These are phyloP conservation scores for Corythoichthys haematopterus DNA, from an alignment of 2,113 vertebrate species.

Conservation along the genomic window DNA sequence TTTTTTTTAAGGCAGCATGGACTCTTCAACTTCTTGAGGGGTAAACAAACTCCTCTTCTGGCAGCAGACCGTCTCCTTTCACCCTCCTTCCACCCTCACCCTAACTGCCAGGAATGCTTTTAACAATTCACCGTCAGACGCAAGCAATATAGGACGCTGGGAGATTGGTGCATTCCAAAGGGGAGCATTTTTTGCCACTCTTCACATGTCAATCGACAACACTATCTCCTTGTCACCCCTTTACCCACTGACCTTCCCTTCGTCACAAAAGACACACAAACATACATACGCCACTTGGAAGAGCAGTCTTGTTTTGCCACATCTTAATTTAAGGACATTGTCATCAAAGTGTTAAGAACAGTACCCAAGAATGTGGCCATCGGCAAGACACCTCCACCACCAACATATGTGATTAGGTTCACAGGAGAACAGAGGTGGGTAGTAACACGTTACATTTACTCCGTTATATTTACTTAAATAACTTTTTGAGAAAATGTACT, in stretches of 20 bases:
- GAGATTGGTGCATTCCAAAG: constrained; percentile 72
- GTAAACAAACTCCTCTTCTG: constrained; percentile 55
- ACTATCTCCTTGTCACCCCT: constrained; percentile 68
- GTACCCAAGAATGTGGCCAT: constrained; percentile 59
- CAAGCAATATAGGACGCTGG: constrained; percentile 56
- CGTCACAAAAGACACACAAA: constrained; percentile 47
- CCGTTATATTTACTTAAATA: too few species aligned
- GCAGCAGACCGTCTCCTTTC: constrained; percentile 49
- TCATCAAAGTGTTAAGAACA: constrained; percentile 68
- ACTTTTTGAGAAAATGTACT: too few species aligned
- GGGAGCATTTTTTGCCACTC: constrained; percentile 64
- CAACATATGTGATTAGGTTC: constrained; percentile 62
- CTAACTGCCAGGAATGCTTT: constrained; percentile 71
- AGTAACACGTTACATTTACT: too few species aligned
- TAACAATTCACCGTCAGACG: constrained; percentile 61
- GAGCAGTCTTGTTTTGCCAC: constrained; percentile 26
- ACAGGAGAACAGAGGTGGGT: too few species aligned
- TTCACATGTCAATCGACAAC: constrained; percentile 71
- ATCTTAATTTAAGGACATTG: constrained; percentile 52
- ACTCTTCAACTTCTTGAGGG: constrained; percentile 39
- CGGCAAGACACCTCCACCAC: constrained; percentile 39
- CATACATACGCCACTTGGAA: constrained; percentile 27
- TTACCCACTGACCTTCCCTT: constrained; percentile 16
- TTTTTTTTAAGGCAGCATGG: constrained; percentile 23
- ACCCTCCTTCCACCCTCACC: constrained; percentile 59